These are phyloP conservation scores for Mactra quadrangularis DNA, from an alignment of 1,140 invertebrate species.

Conservation along the genomic window DNA sequence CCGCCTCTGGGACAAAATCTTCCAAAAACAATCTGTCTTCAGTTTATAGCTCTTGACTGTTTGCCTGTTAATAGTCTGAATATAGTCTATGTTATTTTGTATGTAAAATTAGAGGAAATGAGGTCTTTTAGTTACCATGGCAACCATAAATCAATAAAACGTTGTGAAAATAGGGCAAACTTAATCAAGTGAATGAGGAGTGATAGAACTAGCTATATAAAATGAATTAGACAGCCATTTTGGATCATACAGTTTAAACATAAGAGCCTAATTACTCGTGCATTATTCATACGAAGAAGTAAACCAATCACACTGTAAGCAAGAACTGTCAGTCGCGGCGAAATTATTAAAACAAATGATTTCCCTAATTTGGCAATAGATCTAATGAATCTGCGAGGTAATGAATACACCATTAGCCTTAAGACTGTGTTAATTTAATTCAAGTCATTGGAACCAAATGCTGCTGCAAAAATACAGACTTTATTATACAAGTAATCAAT, in stretches of 20 bases:
- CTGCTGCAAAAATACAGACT: conserved; percentile 39
- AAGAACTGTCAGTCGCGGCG: conserved; percentile 48
- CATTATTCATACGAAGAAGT: conserved; percentile 55
- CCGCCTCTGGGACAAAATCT: too few species aligned
- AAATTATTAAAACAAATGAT: conserved; percentile 65
- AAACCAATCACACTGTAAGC: conserved; percentile 29
- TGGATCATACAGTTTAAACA: conserved; percentile 45
- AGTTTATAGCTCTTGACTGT: too few species aligned
- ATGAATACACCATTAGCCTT: conserved; percentile 51
- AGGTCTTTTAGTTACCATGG: too few species aligned
- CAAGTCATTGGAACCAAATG: conserved; percentile 23
- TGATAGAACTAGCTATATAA: conserved; percentile 44
- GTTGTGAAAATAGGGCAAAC: conserved; percentile 37
- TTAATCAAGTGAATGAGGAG: conserved; percentile 49
- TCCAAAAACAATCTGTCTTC: too few species aligned
- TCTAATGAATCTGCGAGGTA: conserved; percentile 56
- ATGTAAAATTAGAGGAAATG: too few species aligned
- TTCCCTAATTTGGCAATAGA: conserved; percentile 56
- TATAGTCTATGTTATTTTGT: too few species aligned
- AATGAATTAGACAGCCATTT: conserved; percentile 50
- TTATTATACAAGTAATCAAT: conserved; percentile 36
- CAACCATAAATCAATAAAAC: conserved; percentile 33
- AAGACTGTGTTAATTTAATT: conserved; percentile 50
- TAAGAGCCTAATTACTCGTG: conserved; percentile 45
- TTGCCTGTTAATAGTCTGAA: too few species aligned